Percentiles rank a stretch among this genome's conserved stretches.
Conservation (phyloP, 2,888 invertebrate species). For the Zonitis immaculata region DNA sequence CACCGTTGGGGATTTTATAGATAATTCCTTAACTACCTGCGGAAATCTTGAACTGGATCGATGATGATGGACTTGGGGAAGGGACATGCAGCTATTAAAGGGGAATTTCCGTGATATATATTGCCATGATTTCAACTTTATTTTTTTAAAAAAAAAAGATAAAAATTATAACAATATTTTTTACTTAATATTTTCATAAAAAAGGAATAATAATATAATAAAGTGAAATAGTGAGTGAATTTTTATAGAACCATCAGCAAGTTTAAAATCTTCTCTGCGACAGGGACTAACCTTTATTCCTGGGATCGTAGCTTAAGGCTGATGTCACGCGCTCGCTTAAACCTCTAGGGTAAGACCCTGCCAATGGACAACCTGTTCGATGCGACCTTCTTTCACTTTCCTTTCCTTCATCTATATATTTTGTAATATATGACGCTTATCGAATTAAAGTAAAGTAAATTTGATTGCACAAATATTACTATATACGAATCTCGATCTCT, state of each 20-base stretch:
- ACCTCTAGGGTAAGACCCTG: conserved; percentile 29
- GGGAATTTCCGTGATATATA: not conserved
- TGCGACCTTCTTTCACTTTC: conserved; percentile 15
- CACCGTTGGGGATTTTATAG: conserved; percentile 7
- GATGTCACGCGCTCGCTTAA: conserved; percentile 31
- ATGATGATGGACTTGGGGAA: conserved; percentile 2
- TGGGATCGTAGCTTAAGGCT: conserved; percentile 4
- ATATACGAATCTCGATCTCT: conserved; percentile 17
- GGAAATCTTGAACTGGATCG: conserved; percentile 13
- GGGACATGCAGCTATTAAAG: not conserved
- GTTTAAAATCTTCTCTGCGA: conserved; percentile 5
- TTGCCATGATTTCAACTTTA: not conserved
- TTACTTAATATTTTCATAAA: not conserved
- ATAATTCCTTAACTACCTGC: conserved; percentile 18
- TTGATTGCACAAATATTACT: too few species aligned
- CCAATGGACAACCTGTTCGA: conserved; percentile 36
- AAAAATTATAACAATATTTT: too few species aligned
- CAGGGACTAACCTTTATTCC: conserved; percentile 17
- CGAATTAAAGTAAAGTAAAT: conserved; percentile 24
- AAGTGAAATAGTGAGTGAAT: too few species aligned
- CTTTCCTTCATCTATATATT: conserved; percentile 1
- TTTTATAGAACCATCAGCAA: not conserved
- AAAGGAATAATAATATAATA: not conserved
- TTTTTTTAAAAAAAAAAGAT: too few species aligned
- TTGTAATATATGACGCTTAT: conserved; percentile 1